Percentiles rank a stretch among this genome's conserved stretches.
phyloP scores from a whole-genome alignment of 2,113 vertebrate species.

The Coturnix japonica region DNA sequence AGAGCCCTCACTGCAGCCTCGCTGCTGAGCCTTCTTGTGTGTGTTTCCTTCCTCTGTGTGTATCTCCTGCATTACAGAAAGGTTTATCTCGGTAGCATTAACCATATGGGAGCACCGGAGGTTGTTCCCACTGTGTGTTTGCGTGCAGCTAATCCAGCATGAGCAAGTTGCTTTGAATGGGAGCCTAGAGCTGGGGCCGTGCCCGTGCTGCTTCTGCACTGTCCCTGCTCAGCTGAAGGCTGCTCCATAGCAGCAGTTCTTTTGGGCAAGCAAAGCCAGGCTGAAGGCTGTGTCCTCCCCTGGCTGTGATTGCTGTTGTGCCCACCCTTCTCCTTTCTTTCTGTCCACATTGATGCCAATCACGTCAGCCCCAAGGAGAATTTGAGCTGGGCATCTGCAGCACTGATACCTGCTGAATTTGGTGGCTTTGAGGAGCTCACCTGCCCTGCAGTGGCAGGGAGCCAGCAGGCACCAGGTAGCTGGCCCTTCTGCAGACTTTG shows the following conservation, averaged over 20 bases:
- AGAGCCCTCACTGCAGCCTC: not conserved
- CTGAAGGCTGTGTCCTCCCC: rapidly evolving
- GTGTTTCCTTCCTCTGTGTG: not conserved
- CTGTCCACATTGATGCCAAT: not conserved
- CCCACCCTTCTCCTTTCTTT: not conserved
- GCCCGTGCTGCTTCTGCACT: rapidly evolving
- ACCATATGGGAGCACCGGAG: rapidly evolving
- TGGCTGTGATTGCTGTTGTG: too few species aligned
- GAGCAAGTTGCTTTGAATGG: rapidly evolving
- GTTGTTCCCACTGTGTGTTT: not conserved
- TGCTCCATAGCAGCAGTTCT: not conserved
- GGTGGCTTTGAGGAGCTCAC: rapidly evolving
- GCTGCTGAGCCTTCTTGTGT: not conserved
- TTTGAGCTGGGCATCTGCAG: not conserved
- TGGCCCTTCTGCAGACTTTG: not conserved
- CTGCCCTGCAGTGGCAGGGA: not conserved
- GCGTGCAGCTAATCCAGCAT: rapidly evolving
- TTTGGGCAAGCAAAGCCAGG: not conserved
- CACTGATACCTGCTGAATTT: not conserved
- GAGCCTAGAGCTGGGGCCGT: not conserved
- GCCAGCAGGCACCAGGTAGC: not conserved
- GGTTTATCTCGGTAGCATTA: not conserved
- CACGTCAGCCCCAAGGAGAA: rapidly evolving
- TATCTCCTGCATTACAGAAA: not conserved
- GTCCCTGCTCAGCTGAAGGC: not conserved